phyloP scores from a whole-genome alignment of 2,113 vertebrate species.

The Gasterosteus nipponicus region DNA sequence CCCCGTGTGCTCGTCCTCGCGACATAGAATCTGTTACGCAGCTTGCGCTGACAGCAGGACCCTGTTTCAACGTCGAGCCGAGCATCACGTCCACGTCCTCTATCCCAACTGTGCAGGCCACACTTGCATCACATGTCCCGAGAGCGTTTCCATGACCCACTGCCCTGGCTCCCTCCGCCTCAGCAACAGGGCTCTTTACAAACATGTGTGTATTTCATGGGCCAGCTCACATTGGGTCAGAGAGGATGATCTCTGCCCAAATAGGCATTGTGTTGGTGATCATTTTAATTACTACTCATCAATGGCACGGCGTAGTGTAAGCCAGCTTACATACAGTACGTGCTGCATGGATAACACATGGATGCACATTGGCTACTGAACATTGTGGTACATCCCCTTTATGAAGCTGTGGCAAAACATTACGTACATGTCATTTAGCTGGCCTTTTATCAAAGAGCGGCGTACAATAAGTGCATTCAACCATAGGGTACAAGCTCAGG shows the following conservation, averaged over 20 bases:
- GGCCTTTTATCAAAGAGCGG: no score
- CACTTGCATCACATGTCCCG: slow-evolving; percentile 30
- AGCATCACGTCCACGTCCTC: slow-evolving; percentile 10
- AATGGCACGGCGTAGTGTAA: slow-evolving; percentile 23
- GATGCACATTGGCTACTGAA: slow-evolving; percentile 36
- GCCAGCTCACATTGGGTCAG: slow-evolving; percentile 54
- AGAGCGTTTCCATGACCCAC: slow-evolving; percentile 42
- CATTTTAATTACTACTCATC: slow-evolving; percentile 60
- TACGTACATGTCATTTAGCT: no score
- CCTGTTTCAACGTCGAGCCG: not conserved
- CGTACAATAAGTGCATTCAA: no score
- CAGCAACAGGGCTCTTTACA: slow-evolving; percentile 40
- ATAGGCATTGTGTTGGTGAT: slow-evolving; percentile 49
- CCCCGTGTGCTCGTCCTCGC: not conserved
- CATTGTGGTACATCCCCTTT: slow-evolving; percentile 13
- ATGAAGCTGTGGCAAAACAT: slow-evolving; percentile 13
- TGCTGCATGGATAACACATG: slow-evolving; percentile 42
- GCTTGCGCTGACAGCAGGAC: slow-evolving; percentile 14
- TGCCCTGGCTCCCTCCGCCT: slow-evolving; percentile 39
- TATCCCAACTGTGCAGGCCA: slow-evolving; percentile 33
- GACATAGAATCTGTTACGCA: not conserved
- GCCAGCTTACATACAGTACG: slow-evolving; percentile 55
- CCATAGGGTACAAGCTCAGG: no score
- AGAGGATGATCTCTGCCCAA: slow-evolving; percentile 49
- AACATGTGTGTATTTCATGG: slow-evolving; percentile 64